Evolutionary conservation across 1,140 invertebrate species (phyloP).

Genomic region (Heliconius eleuchia): DNA sequence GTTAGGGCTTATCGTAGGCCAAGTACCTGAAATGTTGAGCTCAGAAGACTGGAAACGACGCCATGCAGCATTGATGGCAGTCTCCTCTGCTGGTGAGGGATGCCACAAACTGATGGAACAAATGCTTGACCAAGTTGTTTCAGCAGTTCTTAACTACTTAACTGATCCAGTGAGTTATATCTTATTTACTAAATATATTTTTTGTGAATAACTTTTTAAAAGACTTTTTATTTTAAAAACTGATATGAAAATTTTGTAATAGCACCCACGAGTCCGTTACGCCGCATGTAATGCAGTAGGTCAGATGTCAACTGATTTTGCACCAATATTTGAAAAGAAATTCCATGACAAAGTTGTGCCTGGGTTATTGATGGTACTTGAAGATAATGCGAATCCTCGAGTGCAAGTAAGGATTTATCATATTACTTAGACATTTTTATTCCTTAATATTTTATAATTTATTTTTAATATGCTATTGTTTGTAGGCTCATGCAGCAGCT

Average conservation of each 20-base stretch:
- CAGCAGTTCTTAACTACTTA: conserved; percentile 93
- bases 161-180: conserved; percentile 85
- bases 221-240: background rate
- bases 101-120: conserved; percentile 99
- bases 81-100: conserved; percentile 98
- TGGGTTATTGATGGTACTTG: conserved; percentile 93
- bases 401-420: conserved; percentile 85
- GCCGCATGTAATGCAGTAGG: conserved; percentile 99
- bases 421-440: conserved; percentile 6
- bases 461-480: conserved; percentile 9
- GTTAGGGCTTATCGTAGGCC: conserved; percentile 92
- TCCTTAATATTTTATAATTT: background rate
- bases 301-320: conserved; percentile 99
- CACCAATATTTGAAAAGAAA: conserved; percentile 97
- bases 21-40: conserved; percentile 93
- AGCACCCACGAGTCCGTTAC: conserved; percentile 96
- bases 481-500: conserved; percentile 91
- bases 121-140: conserved; percentile 94
- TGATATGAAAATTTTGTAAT: conserved; percentile 44
- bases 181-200: background rate
- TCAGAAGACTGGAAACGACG: conserved; percentile 92
- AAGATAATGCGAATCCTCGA: conserved; percentile 94
- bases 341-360: conserved; percentile 97
- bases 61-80: conserved; percentile 98
- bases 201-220: background rate